Evolutionary conservation across 2,888 invertebrate genomes (phyloP).

Genomic region (Scelioninae gen. 1): DNA sequence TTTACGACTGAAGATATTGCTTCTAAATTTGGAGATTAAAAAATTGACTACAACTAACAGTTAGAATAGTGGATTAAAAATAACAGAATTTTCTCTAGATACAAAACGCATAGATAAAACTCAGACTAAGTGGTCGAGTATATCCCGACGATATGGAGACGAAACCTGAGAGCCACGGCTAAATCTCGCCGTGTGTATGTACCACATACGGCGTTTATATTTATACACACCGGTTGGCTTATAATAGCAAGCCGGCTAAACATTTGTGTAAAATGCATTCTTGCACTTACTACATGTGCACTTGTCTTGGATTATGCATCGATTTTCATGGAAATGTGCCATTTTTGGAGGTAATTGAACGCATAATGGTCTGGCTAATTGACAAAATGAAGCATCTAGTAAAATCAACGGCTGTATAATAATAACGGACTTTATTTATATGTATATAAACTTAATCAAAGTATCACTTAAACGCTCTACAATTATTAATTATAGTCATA

Average conservation of each 20-base stretch:
- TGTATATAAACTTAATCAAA: too few species aligned
- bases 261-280: conserved; percentile 79
- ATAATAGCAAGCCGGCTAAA: conserved; percentile 79
- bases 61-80: conserved; percentile 9
- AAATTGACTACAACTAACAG: too few species aligned
- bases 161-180: conserved; percentile 81
- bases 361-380: conserved; percentile 27
- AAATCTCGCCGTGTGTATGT: conserved; percentile 74
- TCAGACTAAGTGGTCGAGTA: conserved; percentile 70
- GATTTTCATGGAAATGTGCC: conserved; percentile 49
- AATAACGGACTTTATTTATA: too few species aligned
- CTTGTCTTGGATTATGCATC: conserved; percentile 75
- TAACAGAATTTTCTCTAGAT: conserved; percentile 58
- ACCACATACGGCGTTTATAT: conserved; percentile 80
- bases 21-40: too few species aligned
- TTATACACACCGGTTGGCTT: conserved; percentile 80
- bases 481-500: too few species aligned
- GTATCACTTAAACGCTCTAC: too few species aligned
- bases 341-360: conserved; percentile 46
- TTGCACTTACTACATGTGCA: conserved; percentile 66
- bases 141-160: conserved; percentile 80
- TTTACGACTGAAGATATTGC: too few species aligned
- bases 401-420: too few species aligned
- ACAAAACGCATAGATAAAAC: conserved; percentile 71
- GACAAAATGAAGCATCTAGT: too few species aligned